Evolutionary conservation across 2,797 vertebrate species (phyloP).

Genomic region (Synanceia verrucosa): DNA sequence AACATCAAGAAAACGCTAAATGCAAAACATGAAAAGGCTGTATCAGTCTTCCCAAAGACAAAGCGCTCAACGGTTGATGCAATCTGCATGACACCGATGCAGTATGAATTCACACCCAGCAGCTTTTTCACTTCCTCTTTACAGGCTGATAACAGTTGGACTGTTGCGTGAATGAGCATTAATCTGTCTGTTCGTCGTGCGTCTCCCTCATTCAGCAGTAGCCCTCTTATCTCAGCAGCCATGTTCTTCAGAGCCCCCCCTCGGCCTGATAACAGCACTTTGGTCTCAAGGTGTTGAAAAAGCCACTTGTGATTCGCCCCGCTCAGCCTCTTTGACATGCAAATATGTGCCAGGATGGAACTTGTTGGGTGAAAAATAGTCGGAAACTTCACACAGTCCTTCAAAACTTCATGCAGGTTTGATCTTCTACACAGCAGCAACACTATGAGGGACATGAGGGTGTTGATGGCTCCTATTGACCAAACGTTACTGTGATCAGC

Average conservation of each 20-base stretch:
- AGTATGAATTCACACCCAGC: slow-evolving; percentile 23
- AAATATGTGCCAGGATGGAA: slow-evolving; percentile 61
- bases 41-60: background rate
- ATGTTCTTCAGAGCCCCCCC: slow-evolving; percentile 58
- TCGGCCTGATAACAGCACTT: slow-evolving; percentile 61
- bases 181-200: slow-evolving; percentile 19
- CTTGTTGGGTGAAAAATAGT: slow-evolving; percentile 57
- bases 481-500: slow-evolving; percentile 9
- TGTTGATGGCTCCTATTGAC: slow-evolving; percentile 14
- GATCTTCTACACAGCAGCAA: slow-evolving; percentile 42
- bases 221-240: slow-evolving; percentile 68
- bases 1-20: background rate
- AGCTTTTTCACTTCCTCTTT: slow-evolving; percentile 25
- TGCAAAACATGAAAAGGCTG: background rate
- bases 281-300: slow-evolving; percentile 70
- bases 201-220: slow-evolving; percentile 45
- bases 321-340: slow-evolving; percentile 71
- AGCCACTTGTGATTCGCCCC: slow-evolving; percentile 29
- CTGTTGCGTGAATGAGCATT: slow-evolving; percentile 40
- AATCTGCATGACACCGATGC: background rate
- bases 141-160: slow-evolving; percentile 56
- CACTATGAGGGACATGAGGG: slow-evolving; percentile 6
- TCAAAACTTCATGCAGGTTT: slow-evolving; percentile 29
- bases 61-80: background rate
- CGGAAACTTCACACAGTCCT: slow-evolving; percentile 44